Evolutionary conservation across 2,113 vertebrate genomes (phyloP).

Genomic region (Clarias macrocephalus): DNA sequence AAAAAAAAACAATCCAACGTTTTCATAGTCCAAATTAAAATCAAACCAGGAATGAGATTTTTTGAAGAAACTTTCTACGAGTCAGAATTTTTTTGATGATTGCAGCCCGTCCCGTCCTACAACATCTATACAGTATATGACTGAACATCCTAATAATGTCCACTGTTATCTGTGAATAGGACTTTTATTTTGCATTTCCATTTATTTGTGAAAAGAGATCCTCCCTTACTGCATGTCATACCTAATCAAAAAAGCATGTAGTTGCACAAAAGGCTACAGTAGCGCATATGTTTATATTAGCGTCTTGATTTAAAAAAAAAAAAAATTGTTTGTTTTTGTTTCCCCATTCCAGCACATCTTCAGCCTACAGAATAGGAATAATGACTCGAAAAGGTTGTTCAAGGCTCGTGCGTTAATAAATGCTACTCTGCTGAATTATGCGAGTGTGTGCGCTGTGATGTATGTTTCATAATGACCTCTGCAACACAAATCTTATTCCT

Average conservation of each 20-base stretch:
- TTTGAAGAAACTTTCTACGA: too few relatives aligned
- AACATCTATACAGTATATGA: neutral
- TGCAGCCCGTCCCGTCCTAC: neutral
- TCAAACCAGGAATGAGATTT: neutral
- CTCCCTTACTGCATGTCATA: slow-evolving; percentile 4
- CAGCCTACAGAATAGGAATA: neutral
- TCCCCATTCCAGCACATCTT: neutral
- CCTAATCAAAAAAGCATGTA: neutral
- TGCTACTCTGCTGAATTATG: slow-evolving; percentile 39
- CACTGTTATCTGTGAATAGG: neutral
- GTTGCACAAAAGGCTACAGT: slow-evolving; percentile 21
- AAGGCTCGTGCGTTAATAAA: slow-evolving; percentile 40
- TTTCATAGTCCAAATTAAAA: neutral
- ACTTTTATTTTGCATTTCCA: slow-evolving; percentile 8
- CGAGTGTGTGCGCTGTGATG: slow-evolving; percentile 29
- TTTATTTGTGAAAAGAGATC: neutral
- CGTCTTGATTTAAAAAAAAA: neutral
- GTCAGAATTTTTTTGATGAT: neutral
- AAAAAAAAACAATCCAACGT: too few relatives aligned
- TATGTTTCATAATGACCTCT: slow-evolving; percentile 46
- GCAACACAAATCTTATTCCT: slow-evolving; percentile 41
- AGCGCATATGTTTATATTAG: slow-evolving; percentile 2
- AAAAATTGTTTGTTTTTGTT: too few relatives aligned
- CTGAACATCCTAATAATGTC: neutral
- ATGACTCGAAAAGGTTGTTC: slow-evolving; percentile 25